These are phyloP conservation scores for Drosophila pandora DNA, from an alignment of 1,140 invertebrate species.

Conservation along the genomic window DNA sequence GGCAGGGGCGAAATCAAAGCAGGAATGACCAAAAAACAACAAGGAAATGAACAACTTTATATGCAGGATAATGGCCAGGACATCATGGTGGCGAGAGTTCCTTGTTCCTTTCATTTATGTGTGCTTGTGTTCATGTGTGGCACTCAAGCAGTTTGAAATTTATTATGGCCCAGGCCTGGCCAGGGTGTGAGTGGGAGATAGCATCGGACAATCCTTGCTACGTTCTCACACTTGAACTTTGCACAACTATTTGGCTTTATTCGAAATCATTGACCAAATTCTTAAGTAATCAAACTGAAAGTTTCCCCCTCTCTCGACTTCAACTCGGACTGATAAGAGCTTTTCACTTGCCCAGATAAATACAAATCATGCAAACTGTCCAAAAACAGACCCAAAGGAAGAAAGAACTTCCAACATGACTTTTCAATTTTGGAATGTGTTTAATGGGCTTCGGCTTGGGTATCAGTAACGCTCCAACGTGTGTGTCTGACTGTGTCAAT, in stretches of 20 bases:
- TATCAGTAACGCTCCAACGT: slow-evolving; percentile 14
- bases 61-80: slow-evolving; percentile 78
- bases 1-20: slow-evolving; percentile 64
- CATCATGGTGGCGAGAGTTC: slow-evolving; percentile 64
- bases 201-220: slow-evolving; percentile 18
- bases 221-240: slow-evolving; percentile 38
- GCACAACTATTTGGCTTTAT: slow-evolving; percentile 51
- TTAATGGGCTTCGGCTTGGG: slow-evolving; percentile 62
- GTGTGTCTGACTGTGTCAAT: slow-evolving; percentile 18
- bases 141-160: slow-evolving; percentile 44
- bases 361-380: slow-evolving; percentile 75
- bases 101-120: slow-evolving; percentile 28
- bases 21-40: slow-evolving; percentile 54
- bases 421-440: slow-evolving; percentile 76
- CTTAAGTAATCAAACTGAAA: slow-evolving; percentile 69
- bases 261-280: slow-evolving; percentile 54
- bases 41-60: slow-evolving; percentile 80
- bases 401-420: slow-evolving; percentile 51
- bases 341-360: slow-evolving; percentile 72
- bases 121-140: slow-evolving; percentile 11
- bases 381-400: slow-evolving; percentile 27
- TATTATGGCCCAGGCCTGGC: slow-evolving; percentile 24
- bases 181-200: slow-evolving; percentile 18
- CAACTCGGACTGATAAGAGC: slow-evolving; percentile 55
- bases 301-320: slow-evolving; percentile 24